These are phyloP conservation scores for Petrophora chlorosata DNA, from an alignment of 2,888 invertebrate species.

Conservation along the genomic window DNA sequence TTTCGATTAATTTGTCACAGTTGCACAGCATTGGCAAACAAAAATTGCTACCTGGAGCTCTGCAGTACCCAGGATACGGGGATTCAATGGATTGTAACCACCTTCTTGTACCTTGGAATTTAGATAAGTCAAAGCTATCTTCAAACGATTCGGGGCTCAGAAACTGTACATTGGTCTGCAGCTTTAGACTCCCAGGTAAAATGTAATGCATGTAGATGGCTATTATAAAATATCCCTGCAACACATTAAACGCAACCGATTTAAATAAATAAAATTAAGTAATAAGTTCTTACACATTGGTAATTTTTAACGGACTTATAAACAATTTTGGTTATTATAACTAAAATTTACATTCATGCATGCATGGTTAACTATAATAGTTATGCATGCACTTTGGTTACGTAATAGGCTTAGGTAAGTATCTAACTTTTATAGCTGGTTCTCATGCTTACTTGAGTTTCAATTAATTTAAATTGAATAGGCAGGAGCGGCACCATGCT, in stretches of 20 bases:
- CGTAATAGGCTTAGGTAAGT: too few species aligned
- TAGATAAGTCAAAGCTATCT: slow-evolving; percentile 10
- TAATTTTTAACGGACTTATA: not conserved
- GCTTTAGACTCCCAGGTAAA: slow-evolving; percentile 55
- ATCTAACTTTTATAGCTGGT: too few species aligned
- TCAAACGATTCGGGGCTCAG: slow-evolving; percentile 40
- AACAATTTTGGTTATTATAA: too few species aligned
- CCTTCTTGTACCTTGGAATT: slow-evolving; percentile 45
- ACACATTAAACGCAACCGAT: too few species aligned
- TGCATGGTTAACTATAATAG: too few species aligned
- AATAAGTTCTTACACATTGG: too few species aligned
- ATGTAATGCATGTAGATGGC: slow-evolving; percentile 59
- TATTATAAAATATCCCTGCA: slow-evolving; percentile 57
- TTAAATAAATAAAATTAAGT: too few species aligned
- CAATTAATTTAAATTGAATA: slow-evolving; percentile 45
- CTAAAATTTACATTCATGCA: too few species aligned
- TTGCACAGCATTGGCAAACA: slow-evolving; percentile 65
- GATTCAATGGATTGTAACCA: slow-evolving; percentile 61
- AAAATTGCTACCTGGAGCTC: slow-evolving; percentile 56
- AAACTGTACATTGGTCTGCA: slow-evolving; percentile 41
- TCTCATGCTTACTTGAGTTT: slow-evolving; percentile 51
- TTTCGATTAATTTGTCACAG: slow-evolving; percentile 52
- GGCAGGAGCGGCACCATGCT: slow-evolving; percentile 29
- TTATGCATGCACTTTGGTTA: too few species aligned
- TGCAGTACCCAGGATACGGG: slow-evolving; percentile 73